Conservation (phyloP, 2,797 vertebrate species). For the Liparis tanakae region DNA sequence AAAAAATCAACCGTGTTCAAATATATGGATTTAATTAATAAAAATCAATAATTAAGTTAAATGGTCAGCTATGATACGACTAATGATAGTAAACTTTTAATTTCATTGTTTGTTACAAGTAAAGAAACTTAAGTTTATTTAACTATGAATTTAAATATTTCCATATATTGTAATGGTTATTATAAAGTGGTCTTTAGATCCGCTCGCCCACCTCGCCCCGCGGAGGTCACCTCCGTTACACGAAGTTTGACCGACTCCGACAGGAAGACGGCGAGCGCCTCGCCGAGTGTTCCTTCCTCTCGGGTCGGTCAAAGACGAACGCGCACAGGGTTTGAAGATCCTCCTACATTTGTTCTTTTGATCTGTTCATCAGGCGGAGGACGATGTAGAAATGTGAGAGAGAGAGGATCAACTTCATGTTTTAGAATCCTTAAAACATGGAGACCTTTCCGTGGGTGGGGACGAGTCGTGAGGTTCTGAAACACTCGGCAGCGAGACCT, state of each 20-base stretch:
- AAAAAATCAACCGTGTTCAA: no score
- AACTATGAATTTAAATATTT: not conserved
- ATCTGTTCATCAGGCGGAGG: not conserved
- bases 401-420: not conserved
- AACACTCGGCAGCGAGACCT: not conserved
- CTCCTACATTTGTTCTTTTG: conserved; percentile 8
- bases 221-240: conserved; percentile 48
- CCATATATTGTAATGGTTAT: not conserved
- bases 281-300: conserved; percentile 9
- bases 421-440: no score
- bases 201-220: conserved; percentile 30
- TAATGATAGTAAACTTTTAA: no score
- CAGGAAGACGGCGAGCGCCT: not conserved
- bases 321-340: conserved; percentile 9
- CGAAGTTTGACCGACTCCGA: not conserved
- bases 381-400: not conserved
- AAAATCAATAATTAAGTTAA: not conserved
- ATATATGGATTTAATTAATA: not conserved
- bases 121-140: not conserved
- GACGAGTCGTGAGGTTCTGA: no score
- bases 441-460: no score
- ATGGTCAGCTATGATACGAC: not conserved
- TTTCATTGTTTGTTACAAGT: no score
- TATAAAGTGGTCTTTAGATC: not conserved
- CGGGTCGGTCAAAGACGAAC: conserved; percentile 1